Conservation (phyloP, 2,888 invertebrate species). For the Yponomeuta sedellus region DNA sequence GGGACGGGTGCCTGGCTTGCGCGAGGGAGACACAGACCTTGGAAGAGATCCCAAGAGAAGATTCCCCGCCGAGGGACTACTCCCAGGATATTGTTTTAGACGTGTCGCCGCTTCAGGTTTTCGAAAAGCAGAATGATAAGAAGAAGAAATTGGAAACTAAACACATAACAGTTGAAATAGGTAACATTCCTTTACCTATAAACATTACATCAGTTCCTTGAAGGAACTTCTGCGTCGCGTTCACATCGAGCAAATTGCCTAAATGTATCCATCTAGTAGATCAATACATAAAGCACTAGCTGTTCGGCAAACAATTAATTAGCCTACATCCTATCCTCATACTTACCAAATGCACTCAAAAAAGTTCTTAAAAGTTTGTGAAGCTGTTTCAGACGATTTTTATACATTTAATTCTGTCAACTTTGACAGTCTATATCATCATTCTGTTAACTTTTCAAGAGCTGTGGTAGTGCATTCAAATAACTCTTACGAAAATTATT, state of each 20-base stretch:
- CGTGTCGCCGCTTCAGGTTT: background rate
- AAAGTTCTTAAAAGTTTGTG: no score
- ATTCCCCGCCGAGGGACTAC: background rate
- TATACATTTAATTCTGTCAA: no score
- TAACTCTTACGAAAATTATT: background rate
- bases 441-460: no score
- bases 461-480: background rate
- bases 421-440: no score
- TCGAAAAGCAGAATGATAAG: constrained; percentile 27
- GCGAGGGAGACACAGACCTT: constrained; percentile 27
- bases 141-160: constrained; percentile 60
- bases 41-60: constrained; percentile 25
- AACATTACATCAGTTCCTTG: background rate
- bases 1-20: constrained; percentile 79
- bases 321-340: no score
- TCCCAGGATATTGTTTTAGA: background rate
- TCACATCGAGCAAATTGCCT: no score
- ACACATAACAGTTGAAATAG: constrained; percentile 56
- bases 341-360: no score
- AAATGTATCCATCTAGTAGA: no score
- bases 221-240: no score
- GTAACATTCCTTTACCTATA: constrained; percentile 28
- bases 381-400: no score
- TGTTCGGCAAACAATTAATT: no score
- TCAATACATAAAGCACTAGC: no score